phyloP scores from a whole-genome alignment of 1,140 invertebrate species.

The Drosophila lacteicornis region DNA sequence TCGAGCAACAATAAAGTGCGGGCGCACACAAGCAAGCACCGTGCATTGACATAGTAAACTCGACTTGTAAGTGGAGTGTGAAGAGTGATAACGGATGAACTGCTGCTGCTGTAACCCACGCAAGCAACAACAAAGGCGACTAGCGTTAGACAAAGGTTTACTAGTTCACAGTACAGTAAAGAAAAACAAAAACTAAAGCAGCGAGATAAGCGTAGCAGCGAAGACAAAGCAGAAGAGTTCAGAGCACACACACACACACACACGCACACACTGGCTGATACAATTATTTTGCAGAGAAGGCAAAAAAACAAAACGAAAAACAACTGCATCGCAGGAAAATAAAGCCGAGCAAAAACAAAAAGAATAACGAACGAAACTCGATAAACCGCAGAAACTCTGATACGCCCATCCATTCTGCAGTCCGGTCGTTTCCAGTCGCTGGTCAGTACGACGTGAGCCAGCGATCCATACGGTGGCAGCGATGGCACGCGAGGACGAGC shows the following conservation, averaged over 20 bases:
- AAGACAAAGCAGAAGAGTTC: conserved; percentile 69
- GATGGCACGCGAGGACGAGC: conserved; percentile 72
- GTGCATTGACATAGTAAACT: conserved; percentile 22
- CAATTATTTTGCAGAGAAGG: conserved; percentile 61
- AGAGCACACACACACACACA: conserved; percentile 11
- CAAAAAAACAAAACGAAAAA: conserved; percentile 32
- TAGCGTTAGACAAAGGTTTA: conserved; percentile 67
- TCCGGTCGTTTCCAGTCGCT: conserved; percentile 6
- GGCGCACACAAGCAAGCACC: conserved; percentile 28
- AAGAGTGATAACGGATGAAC: conserved; percentile 55
- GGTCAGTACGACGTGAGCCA: conserved; percentile 40
- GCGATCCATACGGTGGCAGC: conserved; percentile 21
- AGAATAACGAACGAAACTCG: conserved; percentile 39
- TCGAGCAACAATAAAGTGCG: conserved; percentile 58
- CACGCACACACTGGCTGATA: conserved; percentile 34
- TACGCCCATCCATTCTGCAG: conserved; percentile 55
- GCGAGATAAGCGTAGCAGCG: conserved; percentile 59
- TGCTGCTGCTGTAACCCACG: conserved; percentile 31
- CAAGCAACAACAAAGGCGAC: conserved; percentile 28
- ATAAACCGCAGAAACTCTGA: conserved; percentile 42
- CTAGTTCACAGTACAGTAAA: conserved; percentile 63
- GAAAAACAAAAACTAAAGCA: conserved; percentile 53
- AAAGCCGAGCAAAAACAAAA: not conserved
- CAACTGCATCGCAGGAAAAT: conserved; percentile 45
- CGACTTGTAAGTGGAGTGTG: conserved; percentile 63